Evolutionary conservation across 2,113 vertebrate species (phyloP).

Genomic region (Helogale parvula): DNA sequence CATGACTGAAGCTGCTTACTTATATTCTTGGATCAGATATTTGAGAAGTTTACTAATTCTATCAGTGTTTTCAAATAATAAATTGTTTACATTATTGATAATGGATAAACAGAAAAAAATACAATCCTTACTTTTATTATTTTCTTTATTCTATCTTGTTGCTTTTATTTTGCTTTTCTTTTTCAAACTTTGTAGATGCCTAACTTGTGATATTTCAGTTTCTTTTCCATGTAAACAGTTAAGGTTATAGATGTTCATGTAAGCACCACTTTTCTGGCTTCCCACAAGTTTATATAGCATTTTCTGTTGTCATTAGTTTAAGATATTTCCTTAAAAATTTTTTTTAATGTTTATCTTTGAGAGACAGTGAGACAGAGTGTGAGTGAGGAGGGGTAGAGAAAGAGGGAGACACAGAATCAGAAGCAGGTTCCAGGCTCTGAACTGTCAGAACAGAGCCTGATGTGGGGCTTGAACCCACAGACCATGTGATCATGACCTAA

Average conservation of each 20-base stretch:
- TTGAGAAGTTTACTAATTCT: neutral
- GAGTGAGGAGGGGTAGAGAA: too few relatives aligned
- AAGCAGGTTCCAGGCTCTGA: too few relatives aligned
- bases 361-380: too few relatives aligned
- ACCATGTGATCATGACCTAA: too few relatives aligned
- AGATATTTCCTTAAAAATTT: neutral
- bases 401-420: too few relatives aligned
- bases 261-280: neutral
- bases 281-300: neutral
- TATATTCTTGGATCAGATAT: neutral
- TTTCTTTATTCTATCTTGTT: neutral
- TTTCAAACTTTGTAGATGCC: neutral
- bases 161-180: neutral
- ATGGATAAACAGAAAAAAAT: neutral
- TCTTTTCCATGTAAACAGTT: neutral
- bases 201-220: neutral
- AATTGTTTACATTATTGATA: neutral
- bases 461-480: too few relatives aligned
- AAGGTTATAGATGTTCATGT: neutral
- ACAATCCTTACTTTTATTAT: neutral
- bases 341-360: too few relatives aligned
- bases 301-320: neutral
- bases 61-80: neutral
- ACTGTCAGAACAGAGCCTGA: too few relatives aligned
- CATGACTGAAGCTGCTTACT: neutral